Conservation (phyloP, 2,888 invertebrate species). For the Agriopis aurantiaria region DNA sequence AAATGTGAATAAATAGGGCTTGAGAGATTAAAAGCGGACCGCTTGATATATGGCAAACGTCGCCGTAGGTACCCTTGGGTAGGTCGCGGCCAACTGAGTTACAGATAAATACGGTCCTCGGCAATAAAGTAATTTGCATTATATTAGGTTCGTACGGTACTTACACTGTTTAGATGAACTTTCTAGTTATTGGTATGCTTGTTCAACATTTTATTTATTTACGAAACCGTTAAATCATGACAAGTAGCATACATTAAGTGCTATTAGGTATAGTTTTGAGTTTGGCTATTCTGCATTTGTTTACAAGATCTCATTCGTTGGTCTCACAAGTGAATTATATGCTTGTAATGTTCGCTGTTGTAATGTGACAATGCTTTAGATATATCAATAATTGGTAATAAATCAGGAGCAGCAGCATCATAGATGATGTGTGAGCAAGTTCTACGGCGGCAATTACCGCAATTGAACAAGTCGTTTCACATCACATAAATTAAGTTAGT, state of each 20-base stretch:
- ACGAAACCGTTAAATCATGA: no score
- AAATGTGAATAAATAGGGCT: constrained; percentile 83
- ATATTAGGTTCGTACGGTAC: constrained; percentile 4
- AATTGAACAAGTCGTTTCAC: constrained; percentile 38
- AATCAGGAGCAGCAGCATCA: constrained; percentile 9
- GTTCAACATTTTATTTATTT: no score
- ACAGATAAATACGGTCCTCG: constrained; percentile 60
- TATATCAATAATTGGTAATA: not conserved
- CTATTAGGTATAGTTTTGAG: not conserved
- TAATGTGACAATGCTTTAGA: no score
- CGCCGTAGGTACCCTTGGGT: constrained; percentile 60
- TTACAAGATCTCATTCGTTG: no score
- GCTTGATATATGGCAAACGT: constrained; percentile 74
- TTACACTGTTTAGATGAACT: not conserved
- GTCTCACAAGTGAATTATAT: no score
- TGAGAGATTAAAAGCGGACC: constrained; percentile 79
- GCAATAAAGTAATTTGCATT: constrained; percentile 53
- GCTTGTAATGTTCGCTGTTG: no score
- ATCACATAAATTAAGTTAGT: constrained; percentile 35
- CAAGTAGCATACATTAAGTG: not conserved
- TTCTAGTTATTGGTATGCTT: not conserved
- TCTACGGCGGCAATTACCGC: constrained; percentile 23
- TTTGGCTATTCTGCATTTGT: no score
- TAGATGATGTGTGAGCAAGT: constrained; percentile 10
- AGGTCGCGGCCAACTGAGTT: constrained; percentile 55